These are phyloP conservation scores for Chelmon rostratus DNA, from an alignment of 2,797 vertebrate genomes.

Conservation along the genomic window DNA sequence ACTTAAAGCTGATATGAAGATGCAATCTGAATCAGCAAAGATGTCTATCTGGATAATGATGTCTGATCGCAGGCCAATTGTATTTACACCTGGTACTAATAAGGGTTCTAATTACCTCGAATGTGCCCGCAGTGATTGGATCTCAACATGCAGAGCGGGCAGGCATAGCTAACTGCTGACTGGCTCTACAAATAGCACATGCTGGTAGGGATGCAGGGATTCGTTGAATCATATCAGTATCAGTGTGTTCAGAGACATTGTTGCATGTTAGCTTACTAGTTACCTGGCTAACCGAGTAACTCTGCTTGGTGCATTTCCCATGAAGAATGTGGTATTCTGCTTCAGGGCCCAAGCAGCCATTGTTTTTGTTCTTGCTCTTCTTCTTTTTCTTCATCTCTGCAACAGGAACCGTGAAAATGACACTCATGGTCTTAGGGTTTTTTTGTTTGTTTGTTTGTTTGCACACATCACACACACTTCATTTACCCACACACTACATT, in stretches of 20 bases:
- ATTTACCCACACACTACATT: no score
- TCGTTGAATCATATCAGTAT: not conserved
- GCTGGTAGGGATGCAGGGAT: not conserved
- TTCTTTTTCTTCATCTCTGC: no score
- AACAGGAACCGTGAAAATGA: no score
- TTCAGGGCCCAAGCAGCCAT: no score
- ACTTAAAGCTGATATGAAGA: slow-evolving; percentile 3
- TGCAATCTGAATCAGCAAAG: not conserved
- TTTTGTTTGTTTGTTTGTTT: no score
- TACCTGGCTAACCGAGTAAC: slow-evolving; percentile 24
- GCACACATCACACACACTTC: no score
- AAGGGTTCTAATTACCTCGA: not conserved
- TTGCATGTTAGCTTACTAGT: not conserved
- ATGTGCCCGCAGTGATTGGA: not conserved
- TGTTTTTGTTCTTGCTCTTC: no score
- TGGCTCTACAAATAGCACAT: not conserved
- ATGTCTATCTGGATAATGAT: slow-evolving; percentile 2
- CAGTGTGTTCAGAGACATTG: no score
- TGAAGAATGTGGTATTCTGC: no score
- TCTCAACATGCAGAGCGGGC: not conserved
- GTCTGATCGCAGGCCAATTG: not conserved
- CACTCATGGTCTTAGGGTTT: no score
- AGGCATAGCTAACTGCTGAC: not conserved
- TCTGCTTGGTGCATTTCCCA: slow-evolving; percentile 22
- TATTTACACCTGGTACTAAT: not conserved